Base-by-base conservation (phyloP, 2,888 invertebrate genomes). In the Entomobrya multifasciata region DNA sequence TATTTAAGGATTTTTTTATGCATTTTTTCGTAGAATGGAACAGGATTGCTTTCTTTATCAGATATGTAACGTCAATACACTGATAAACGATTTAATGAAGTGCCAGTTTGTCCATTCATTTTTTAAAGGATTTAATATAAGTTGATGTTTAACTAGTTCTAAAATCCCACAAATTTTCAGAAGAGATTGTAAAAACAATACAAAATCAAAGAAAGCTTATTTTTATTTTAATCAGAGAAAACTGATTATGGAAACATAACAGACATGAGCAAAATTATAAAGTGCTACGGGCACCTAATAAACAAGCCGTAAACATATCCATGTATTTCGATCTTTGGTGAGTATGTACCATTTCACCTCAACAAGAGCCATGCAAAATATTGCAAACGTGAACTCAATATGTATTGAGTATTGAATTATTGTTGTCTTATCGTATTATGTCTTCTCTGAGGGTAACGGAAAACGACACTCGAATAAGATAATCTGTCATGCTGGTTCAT, bases 291-390 rank as follows among this genome's bases (percentile, higher is more conserved):
- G n/a, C n/a, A n/a, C n/a, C n/a, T n/a, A 72, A 49, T 52, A 77
- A 84, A 77, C 84, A 84, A 84, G 84, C 49, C 65, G 76, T 67
- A 67, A 77, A 77, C 57, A 83, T 83, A 84, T 84, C 77, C 84
- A 77, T 84, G 84, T 77, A 41, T 1, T 20, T 20, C 55, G 15
- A 27, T 17, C 83, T 49, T 41, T 11, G 62, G 52, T 36, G 49
- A n/a, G n/a, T n/a, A n/a, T n/a, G n/a, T n/a, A n/a, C n/a, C 52
- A 76, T 65, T 36, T 36, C 79, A 49, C 49, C 79, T 30, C 62
- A 62, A 65, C n/a, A n/a, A n/a, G n/a, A n/a, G n/a, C n/a, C 44
- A 76, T 22, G 49, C 36, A 36, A 4, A 6, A 8, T 36, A 36
- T 36, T 36, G 8, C 8, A 8, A 6, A 36, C 30, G 20, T 20